phyloP scores from a whole-genome alignment of 2,797 vertebrate species.

The Poecilia gillii region DNA sequence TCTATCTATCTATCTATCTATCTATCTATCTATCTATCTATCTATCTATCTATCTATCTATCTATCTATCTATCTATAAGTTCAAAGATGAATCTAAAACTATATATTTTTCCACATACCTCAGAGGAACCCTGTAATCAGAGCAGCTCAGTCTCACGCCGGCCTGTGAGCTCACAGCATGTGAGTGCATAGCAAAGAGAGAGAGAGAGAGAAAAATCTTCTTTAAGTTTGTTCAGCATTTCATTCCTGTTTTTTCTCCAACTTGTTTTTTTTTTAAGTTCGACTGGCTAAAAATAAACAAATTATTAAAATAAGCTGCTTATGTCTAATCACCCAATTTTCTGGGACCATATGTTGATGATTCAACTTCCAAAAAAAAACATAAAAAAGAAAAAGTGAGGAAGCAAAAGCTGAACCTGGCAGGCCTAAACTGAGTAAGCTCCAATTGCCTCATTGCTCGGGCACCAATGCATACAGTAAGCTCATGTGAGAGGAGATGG shows the following conservation, averaged over 20 bases:
- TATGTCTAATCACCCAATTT: not conserved
- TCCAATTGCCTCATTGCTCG: slow-evolving; percentile 1
- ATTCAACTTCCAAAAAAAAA: not conserved
- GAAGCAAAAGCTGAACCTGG: slow-evolving; percentile 3
- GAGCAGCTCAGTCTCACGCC: too few species aligned
- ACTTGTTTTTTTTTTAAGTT: not conserved
- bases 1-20: too few species aligned
- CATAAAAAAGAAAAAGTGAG: not conserved
- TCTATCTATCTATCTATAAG: not conserved
- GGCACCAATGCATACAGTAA: slow-evolving; percentile 9
- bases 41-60: too few species aligned
- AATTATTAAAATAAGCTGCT: not conserved
- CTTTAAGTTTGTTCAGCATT: not conserved
- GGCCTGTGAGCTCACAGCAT: not conserved
- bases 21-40: too few species aligned
- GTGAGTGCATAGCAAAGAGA: not conserved
- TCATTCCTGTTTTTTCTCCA: not conserved
- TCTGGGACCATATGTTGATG: not conserved
- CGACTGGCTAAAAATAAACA: not conserved
- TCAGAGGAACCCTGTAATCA: not conserved
- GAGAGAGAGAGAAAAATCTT: not conserved
- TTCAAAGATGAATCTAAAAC: not conserved
- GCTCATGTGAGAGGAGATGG: slow-evolving; percentile 38
- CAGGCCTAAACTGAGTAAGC: not conserved
- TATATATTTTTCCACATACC: not conserved